Evolutionary conservation across 1,140 invertebrate species (phyloP).

Genomic region (Paramacrobiotus metropolitanus): DNA sequence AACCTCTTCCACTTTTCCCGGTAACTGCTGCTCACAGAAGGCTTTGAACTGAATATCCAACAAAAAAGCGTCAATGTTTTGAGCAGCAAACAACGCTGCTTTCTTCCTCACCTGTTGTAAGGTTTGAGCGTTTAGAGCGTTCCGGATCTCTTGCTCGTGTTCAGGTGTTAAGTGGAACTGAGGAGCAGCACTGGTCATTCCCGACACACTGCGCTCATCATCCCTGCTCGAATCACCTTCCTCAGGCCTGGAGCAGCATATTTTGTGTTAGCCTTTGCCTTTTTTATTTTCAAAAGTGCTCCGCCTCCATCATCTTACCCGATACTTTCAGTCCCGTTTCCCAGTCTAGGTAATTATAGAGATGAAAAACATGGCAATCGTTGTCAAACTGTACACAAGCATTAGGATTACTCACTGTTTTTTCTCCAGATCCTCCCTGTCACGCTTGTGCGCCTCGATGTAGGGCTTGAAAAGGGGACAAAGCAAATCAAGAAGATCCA

Average conservation of each 20-base stretch:
- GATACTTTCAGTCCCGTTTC: not conserved
- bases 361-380: no score
- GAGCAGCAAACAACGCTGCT: not conserved
- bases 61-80: not conserved
- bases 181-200: no score
- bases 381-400: no score
- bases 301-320: constrained; percentile 6
- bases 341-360: not conserved
- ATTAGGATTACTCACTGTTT: constrained; percentile 27
- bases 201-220: no score
- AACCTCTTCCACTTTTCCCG: constrained; percentile 60
- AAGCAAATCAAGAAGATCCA: constrained; percentile 55
- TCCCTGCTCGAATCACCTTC: not conserved
- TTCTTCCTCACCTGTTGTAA: constrained; percentile 37
- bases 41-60: constrained; percentile 48
- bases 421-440: constrained; percentile 27
- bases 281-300: not conserved
- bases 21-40: constrained; percentile 87
- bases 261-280: not conserved
- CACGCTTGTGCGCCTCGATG: constrained; percentile 64
- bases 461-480: constrained; percentile 72
- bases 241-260: not conserved
- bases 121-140: constrained; percentile 86
- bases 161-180: not conserved
- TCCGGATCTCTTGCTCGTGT: constrained; percentile 47